A percentile compares a stretch with the other conserved stretches of the same genome.
These are phyloP conservation scores for Ceratoteleas bidentatus DNA, from an alignment of 1,140 invertebrate genomes.

Conservation along the genomic window DNA sequence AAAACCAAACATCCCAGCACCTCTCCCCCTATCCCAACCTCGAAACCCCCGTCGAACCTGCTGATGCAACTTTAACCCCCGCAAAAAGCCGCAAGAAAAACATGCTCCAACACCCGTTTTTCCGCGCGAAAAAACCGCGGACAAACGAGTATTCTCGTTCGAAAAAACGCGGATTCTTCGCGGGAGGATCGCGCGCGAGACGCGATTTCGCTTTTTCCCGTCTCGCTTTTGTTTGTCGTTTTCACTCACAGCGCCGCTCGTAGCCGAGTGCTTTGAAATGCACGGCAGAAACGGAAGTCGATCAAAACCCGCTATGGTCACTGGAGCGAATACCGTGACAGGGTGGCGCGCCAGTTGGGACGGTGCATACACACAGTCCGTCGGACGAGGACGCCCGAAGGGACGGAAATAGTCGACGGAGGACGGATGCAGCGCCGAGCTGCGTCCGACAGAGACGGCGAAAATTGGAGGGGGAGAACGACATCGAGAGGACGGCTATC, in stretches of 20 bases:
- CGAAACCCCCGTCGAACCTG: too few species aligned
- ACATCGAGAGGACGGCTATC: conserved; percentile 49
- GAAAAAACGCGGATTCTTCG: conserved; percentile 7
- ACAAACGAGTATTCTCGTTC: too few species aligned
- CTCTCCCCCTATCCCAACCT: too few species aligned
- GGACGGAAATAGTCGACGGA: conserved; percentile 25
- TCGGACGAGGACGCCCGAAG: conserved; percentile 21
- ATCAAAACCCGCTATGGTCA: conserved; percentile 66
- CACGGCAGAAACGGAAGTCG: conserved; percentile 63
- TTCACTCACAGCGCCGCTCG: conserved; percentile 52
- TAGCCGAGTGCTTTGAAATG: conserved; percentile 63
- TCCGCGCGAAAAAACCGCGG: too few species aligned
- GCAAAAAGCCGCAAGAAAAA: too few species aligned
- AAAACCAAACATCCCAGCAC: too few species aligned
- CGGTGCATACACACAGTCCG: conserved; percentile 34
- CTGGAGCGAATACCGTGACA: conserved; percentile 66
- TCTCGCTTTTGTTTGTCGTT: conserved; percentile 53
- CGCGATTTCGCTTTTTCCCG: conserved; percentile 43
- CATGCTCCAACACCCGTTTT: too few species aligned
- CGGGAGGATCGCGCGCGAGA: conserved; percentile 18
- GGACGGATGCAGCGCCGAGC: not conserved
- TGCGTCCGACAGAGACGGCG: not conserved
- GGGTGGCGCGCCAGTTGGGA: conserved; percentile 62
- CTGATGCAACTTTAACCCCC: too few species aligned
- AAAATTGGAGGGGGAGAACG: not conserved